phyloP scores from a whole-genome alignment of 2,113 vertebrate genomes.

The Syngnathoides biaculeatus region DNA sequence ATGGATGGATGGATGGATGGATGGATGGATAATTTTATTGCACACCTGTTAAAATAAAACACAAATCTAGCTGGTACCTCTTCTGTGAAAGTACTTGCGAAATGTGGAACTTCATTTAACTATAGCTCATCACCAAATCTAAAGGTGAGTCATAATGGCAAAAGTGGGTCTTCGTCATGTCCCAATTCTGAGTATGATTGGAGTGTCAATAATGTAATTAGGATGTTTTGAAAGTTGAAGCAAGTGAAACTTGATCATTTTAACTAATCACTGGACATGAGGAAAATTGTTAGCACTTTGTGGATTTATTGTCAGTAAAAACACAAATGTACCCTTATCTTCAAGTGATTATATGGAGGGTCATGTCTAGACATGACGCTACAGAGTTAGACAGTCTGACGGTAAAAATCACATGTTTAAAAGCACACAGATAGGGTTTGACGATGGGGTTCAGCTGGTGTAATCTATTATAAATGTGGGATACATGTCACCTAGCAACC shows the following conservation, averaged over 20 bases:
- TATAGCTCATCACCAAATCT: not conserved
- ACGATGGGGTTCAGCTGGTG: slow-evolving; percentile 24
- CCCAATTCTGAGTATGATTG: not conserved
- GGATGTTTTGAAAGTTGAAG: too few relatives aligned
- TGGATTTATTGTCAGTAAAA: not conserved
- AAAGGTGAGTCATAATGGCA: not conserved
- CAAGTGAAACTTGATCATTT: not conserved
- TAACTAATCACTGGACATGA: not conserved
- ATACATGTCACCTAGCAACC: slow-evolving; percentile 50
- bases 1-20: too few relatives aligned
- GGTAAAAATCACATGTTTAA: slow-evolving; percentile 7
- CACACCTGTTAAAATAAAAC: too few relatives aligned
- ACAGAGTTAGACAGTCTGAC: not conserved
- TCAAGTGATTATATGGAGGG: not conserved
- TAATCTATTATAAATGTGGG: slow-evolving; percentile 33
- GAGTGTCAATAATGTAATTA: not conserved
- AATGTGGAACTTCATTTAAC: too few relatives aligned
- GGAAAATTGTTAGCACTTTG: not conserved
- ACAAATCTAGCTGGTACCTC: too few relatives aligned
- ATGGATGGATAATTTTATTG: too few relatives aligned
- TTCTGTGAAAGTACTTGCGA: too few relatives aligned
- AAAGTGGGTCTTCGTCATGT: not conserved
- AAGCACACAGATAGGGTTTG: slow-evolving; percentile 4
- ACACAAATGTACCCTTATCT: not conserved
- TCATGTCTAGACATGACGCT: not conserved